Conservation (phyloP, 2,113 vertebrate genomes). For the Anhinga anhinga region DNA sequence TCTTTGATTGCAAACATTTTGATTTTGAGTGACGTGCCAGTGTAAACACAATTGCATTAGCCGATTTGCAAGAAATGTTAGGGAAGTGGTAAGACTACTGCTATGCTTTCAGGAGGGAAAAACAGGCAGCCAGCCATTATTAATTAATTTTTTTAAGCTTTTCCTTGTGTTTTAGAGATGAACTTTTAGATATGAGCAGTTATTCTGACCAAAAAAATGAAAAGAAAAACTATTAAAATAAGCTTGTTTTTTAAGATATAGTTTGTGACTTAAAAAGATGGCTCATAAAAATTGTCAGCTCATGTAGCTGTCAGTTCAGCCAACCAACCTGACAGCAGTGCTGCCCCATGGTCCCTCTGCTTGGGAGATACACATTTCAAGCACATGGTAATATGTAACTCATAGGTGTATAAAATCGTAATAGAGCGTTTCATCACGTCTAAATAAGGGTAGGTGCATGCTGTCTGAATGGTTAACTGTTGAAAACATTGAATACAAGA, state of each 20-base stretch:
- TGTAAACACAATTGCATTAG: not conserved
- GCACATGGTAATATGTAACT: not conserved
- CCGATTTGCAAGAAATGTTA: not conserved
- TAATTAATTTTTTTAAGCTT: not conserved
- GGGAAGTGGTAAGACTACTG: not conserved
- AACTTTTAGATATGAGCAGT: not conserved
- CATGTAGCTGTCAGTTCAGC: not conserved
- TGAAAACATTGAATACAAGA: constrained; percentile 51
- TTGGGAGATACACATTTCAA: constrained; percentile 33
- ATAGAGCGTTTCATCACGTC: constrained; percentile 49
- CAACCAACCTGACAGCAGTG: not conserved
- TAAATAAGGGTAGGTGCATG: constrained; percentile 65
- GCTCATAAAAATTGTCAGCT: not conserved
- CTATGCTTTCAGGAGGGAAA: not conserved
- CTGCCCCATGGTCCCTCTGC: not conserved
- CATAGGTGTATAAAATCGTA: constrained; percentile 24
- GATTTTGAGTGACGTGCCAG: not conserved
- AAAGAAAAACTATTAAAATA: not conserved
- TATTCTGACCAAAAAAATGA: not conserved
- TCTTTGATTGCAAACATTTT: constrained; percentile 28
- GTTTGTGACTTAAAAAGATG: not conserved
- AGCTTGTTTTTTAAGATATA: not conserved
- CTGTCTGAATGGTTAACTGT: constrained; percentile 51
- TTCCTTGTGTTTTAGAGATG: not conserved
- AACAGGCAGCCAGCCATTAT: not conserved